Evolutionary conservation across 2,113 vertebrate species (phyloP).

Genomic region (Donacobius atricapilla): DNA sequence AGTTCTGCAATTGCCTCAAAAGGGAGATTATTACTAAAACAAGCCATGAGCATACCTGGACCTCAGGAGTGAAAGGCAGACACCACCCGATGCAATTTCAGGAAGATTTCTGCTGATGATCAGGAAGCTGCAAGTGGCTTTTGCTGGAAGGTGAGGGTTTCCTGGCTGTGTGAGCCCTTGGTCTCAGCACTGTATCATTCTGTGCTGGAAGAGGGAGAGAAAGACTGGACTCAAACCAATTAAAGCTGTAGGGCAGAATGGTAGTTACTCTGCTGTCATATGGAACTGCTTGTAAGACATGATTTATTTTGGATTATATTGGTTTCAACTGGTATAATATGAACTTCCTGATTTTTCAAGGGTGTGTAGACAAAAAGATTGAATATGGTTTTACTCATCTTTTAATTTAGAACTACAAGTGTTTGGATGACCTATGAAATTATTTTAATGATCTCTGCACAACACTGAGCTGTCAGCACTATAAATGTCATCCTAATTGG

Average conservation of each 20-base stretch:
- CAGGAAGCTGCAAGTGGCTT: neutral
- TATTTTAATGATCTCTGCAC: constrained; percentile 11
- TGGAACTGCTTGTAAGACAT: constrained; percentile 31
- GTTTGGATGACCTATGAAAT: constrained; percentile 29
- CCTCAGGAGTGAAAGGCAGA: neutral
- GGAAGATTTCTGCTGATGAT: neutral
- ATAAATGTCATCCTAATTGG: neutral
- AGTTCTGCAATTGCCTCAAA: neutral
- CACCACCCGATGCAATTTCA: fast-evolving
- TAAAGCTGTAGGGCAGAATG: neutral
- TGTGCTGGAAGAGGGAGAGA: neutral
- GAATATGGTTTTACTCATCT: constrained; percentile 40
- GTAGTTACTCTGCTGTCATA: constrained; percentile 7
- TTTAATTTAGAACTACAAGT: constrained; percentile 34
- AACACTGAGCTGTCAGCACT: constrained; percentile 18
- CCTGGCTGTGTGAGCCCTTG: neutral
- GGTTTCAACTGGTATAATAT: constrained; percentile 4
- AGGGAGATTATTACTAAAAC: neutral
- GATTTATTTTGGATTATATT: constrained; percentile 48
- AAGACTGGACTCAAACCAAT: neutral
- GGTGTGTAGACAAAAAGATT: neutral
- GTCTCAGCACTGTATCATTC: neutral
- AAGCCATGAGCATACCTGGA: neutral
- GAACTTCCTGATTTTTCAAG: constrained; percentile 23
- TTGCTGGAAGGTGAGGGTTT: neutral